phyloP scores from a whole-genome alignment of 2,113 vertebrate genomes.

The Numenius arquata region DNA sequence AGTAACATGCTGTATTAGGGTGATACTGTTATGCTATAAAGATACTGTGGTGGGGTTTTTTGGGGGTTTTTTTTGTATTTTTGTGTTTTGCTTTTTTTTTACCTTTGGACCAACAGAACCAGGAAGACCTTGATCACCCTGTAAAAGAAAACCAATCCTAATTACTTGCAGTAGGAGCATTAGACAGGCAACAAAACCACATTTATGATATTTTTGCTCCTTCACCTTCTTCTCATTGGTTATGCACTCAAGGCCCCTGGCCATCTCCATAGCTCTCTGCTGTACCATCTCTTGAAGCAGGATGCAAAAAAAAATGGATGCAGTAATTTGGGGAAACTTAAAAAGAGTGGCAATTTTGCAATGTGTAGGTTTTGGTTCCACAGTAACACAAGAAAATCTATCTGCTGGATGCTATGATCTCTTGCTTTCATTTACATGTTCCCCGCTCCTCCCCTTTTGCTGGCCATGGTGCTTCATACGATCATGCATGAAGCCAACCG shows the following conservation, averaged over 20 bases:
- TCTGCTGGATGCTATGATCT: neutral
- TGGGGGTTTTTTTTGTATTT: too few species aligned
- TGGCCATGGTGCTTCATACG: neutral
- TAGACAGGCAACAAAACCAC: neutral
- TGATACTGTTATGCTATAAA: neutral
- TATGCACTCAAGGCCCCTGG: neutral
- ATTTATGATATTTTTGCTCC: neutral
- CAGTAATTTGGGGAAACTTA: neutral
- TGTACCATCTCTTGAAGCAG: neutral
- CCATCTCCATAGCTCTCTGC: neutral
- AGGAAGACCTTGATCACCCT: conserved; percentile 83
- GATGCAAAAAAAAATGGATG: neutral
- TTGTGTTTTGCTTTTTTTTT: neutral
- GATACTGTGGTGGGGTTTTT: too few species aligned
- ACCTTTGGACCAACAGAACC: conserved; percentile 88
- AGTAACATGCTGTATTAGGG: neutral
- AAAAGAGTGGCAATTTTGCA: neutral
- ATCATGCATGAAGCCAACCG: neutral
- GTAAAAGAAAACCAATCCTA: conserved; percentile 38
- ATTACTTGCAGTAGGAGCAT: neutral
- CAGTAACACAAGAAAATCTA: neutral
- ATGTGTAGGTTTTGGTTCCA: neutral
- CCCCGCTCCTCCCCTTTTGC: neutral
- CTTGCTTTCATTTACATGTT: neutral
- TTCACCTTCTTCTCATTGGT: neutral